Evolutionary conservation across 2,888 invertebrate species (phyloP).

Genomic region (Ashinkailepas kermadecensis): DNA sequence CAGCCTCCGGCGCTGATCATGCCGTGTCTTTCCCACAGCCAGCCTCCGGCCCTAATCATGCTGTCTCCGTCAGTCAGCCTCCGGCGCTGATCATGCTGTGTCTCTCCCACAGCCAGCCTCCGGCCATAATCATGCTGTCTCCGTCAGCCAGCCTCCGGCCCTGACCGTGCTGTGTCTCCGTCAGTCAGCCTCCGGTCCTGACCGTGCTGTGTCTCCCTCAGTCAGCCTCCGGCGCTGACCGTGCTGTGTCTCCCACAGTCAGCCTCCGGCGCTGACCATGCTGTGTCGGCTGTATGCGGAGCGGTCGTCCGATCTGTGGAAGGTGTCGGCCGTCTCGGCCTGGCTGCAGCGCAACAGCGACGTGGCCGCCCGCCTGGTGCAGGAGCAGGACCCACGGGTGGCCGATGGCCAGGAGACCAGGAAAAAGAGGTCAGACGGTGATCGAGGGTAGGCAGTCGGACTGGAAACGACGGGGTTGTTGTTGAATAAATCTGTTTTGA

Average conservation of each 20-base stretch:
- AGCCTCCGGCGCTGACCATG: conserved; percentile 21
- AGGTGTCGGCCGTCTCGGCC: conserved; percentile 51
- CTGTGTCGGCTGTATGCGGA: conserved; percentile 55
- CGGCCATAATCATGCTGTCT: too few relatives aligned
- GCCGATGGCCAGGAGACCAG: background rate
- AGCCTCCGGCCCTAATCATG: too few relatives aligned
- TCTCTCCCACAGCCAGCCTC: too few relatives aligned
- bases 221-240: background rate
- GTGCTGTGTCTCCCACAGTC: background rate
- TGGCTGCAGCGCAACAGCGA: background rate
- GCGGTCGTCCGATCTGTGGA: conserved; percentile 69
- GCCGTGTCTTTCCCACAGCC: too few relatives aligned
- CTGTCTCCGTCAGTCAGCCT: too few relatives aligned
- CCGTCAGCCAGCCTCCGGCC: background rate
- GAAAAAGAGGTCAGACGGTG: background rate
- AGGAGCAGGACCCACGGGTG: background rate
- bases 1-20: background rate
- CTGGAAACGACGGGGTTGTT: too few relatives aligned
- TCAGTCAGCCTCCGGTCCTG: background rate
- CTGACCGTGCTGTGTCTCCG: background rate
- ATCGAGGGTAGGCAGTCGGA: too few relatives aligned
- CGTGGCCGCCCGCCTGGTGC: background rate
- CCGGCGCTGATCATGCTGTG: too few relatives aligned
- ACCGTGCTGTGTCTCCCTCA: background rate
- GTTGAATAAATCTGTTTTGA: too few relatives aligned